Base-by-base conservation (phyloP, 2,113 vertebrate genomes). In the Neodon shergylaensis region DNA sequence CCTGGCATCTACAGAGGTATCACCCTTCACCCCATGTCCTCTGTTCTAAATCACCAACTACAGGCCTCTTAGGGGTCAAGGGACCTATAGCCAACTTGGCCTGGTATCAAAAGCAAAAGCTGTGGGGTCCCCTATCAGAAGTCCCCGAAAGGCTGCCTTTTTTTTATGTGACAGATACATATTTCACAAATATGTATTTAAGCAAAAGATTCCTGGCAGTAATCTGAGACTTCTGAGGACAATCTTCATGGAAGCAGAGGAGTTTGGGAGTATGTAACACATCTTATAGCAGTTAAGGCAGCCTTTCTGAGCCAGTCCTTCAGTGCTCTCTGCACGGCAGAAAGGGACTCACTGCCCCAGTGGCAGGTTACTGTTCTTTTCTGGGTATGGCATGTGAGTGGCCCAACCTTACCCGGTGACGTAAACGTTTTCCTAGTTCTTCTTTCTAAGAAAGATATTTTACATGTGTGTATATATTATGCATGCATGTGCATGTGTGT, bases 1-100 rank as follows among this genome's bases (percentile, higher is more conserved):
- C 49, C 22, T 2, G 0, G 39, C 1, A 36, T 36, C 54, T 1
- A 0, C 0, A 11, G 66, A 87, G 65, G 47, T 2, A 31, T 13
- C 31, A 54, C 10, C 81, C 36, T 11, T 42, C 58, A 0, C 16
- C 31, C 82, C 0, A 1, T 13, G 58, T 47, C 74, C 39, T 54
- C n/a, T 28, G 66, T 16, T 31, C 26, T 93, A 66, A 70, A 95
- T 77, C 90, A 87, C 19, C 1, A 31, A 33, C 39, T 0, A 3
- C 26, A 13, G 49, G 47, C 36, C 70, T 42, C 24, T 54, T 24
- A 22, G 31, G 52, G 81, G 88, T 84, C 84, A 93, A 93, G 79
- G 31, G 47, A 66, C 76, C 39, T 24, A n/a, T 22, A 47, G 63
- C 88, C 52, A 88, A 92, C 24, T 49, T 63, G 77, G 94, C 42